Percentiles rank a stretch among this genome's conserved stretches.
Conservation (phyloP, 2,113 vertebrate species). For the Mionectes macconnelli region DNA sequence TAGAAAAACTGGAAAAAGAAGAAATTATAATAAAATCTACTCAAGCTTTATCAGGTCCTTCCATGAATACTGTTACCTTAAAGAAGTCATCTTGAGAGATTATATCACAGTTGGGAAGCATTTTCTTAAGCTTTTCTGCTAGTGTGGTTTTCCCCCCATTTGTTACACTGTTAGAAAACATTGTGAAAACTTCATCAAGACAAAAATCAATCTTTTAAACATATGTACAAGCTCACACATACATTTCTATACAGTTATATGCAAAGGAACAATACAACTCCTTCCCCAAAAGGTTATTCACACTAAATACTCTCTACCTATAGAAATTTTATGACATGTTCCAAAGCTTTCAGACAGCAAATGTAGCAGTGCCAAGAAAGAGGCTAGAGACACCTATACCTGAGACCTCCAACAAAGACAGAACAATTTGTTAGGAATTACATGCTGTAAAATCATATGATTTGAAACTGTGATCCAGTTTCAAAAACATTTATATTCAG, state of each 20-base stretch:
- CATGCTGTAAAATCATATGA: background rate
- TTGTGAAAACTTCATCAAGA: background rate
- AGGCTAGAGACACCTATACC: background rate
- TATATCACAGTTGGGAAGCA: constrained; percentile 82
- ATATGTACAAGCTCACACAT: background rate
- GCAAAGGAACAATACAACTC: background rate
- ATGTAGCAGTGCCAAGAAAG: background rate
- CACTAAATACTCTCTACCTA: background rate
- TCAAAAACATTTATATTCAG: background rate
- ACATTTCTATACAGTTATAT: background rate
- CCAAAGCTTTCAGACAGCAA: background rate
- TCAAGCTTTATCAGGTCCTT: background rate
- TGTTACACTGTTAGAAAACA: constrained; percentile 79
- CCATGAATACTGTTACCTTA: constrained; percentile 78
- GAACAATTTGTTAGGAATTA: background rate
- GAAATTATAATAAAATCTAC: background rate
- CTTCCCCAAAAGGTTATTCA: background rate
- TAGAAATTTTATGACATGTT: background rate
- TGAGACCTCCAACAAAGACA: background rate
- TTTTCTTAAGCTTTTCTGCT: constrained; percentile 78
- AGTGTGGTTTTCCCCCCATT: constrained; percentile 94
- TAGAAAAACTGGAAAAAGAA: background rate
- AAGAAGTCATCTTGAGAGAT: constrained; percentile 92
- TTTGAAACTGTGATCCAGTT: background rate
- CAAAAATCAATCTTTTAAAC: background rate